A percentile compares a stretch with the other conserved stretches of the same genome.
Evolutionary conservation across 2,113 vertebrate species (phyloP).

Genomic region (cattle (Bos taurus)): ARS-UCD2.0 NC_037342.1:70211501-70212000

Average conservation of each 20-base stretch:
- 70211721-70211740: not conserved
- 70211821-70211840: not conserved
- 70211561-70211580: not conserved
- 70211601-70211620: not conserved
- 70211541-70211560: not conserved
- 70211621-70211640: not conserved
- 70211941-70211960: not conserved
- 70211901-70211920: not conserved
- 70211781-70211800: not conserved
- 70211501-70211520: not conserved
- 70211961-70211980: not conserved
- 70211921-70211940: not conserved
- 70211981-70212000: not conserved
- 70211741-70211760: not conserved
- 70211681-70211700: not conserved
- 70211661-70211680: not conserved
- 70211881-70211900: not conserved
- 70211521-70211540: not conserved
- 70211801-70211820: not conserved
- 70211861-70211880: not conserved
- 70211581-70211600: not conserved
- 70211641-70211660: not conserved
- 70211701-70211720: not conserved
- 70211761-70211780: not conserved
- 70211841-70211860: not conserved